These are phyloP conservation scores for Desoria tigrina DNA, from an alignment of 2,888 invertebrate genomes.

Conservation along the genomic window DNA sequence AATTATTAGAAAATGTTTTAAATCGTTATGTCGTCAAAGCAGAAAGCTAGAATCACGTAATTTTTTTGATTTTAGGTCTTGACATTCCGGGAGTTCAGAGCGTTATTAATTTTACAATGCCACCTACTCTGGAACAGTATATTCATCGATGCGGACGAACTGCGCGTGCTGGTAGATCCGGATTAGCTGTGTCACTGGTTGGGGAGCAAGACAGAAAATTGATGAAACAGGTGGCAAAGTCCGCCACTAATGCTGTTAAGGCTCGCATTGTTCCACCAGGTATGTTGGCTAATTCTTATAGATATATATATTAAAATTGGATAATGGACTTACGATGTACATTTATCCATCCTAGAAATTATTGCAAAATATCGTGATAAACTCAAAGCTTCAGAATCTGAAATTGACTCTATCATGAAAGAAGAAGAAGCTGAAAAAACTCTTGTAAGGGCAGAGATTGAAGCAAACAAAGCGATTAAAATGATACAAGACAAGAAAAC, in stretches of 20 bases:
- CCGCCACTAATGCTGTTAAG: constrained; percentile 81
- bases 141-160: constrained; percentile 95
- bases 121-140: constrained; percentile 90
- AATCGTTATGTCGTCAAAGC: too few relatives aligned
- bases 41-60: too few relatives aligned
- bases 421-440: constrained; percentile 82
- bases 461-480: constrained; percentile 72
- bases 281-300: constrained; percentile 51
- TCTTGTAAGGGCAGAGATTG: constrained; percentile 79
- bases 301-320: constrained; percentile 36
- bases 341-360: constrained; percentile 66
- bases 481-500: constrained; percentile 61
- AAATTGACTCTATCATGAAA: constrained; percentile 77
- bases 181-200: constrained; percentile 90
- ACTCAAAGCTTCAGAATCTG: constrained; percentile 72
- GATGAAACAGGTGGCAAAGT: constrained; percentile 87
- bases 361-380: constrained; percentile 80
- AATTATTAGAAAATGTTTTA: neutral
- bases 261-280: constrained; percentile 78
- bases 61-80: constrained; percentile 39
- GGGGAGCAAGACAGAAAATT: constrained; percentile 89
- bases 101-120: constrained; percentile 93
- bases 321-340: too few relatives aligned
- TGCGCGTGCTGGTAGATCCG: constrained; percentile 89
- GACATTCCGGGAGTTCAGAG: constrained; percentile 54